phyloP scores from a whole-genome alignment of 2,888 invertebrate species.

The Amphipoea oculea region DNA sequence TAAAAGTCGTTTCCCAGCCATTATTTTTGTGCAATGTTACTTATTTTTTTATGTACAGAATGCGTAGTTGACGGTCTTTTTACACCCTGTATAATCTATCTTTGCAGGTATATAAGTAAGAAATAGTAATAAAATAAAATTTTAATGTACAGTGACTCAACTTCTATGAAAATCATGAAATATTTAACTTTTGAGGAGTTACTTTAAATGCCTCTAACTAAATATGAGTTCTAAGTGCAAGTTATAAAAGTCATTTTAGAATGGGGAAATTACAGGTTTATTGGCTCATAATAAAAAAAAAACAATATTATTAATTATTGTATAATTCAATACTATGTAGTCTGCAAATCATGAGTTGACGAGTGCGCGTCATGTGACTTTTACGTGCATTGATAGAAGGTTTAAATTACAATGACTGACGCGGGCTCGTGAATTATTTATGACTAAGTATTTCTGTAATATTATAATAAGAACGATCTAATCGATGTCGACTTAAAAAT shows the following conservation, averaged over 20 bases:
- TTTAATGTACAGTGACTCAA: conserved; percentile 17
- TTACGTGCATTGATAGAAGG: neutral
- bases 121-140: neutral
- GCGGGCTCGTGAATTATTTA: neutral
- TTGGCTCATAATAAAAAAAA: conserved; percentile 4
- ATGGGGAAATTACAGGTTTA: neutral
- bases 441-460: neutral
- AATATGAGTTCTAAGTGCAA: conserved; percentile 5
- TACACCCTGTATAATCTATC: neutral
- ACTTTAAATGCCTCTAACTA: neutral
- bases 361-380: neutral
- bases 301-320: neutral
- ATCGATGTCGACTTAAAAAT: conserved; percentile 38
- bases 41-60: too few relatives aligned
- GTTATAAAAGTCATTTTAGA: conserved; percentile 5
- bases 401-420: neutral
- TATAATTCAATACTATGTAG: neutral
- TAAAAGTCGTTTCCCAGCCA: too few relatives aligned
- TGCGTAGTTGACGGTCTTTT: too few relatives aligned
- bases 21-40: too few relatives aligned
- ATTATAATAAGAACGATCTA: conserved; percentile 27
- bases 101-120: conserved; percentile 1
- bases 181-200: neutral
- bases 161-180: conserved; percentile 7
- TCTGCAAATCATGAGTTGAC: neutral